These are phyloP conservation scores for Petrosia ficiformis DNA, from an alignment of 37 sponge, comb jelly and placozoan genomes.

Conservation along the genomic window DNA sequence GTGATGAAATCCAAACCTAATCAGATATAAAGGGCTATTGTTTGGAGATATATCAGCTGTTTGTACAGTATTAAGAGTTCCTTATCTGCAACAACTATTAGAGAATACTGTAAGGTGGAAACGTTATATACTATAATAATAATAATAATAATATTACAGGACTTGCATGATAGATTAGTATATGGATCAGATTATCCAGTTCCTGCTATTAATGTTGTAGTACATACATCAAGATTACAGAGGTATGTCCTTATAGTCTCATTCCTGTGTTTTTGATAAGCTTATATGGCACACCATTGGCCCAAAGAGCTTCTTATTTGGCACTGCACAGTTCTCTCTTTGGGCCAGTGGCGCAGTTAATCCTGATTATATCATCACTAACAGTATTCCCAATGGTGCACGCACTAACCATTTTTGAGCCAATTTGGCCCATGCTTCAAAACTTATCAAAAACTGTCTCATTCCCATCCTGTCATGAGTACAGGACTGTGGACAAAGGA, in stretches of 20 bases:
- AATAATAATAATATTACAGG: slow-evolving; percentile 10
- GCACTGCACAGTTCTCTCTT: too few relatives aligned
- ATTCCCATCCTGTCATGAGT: too few relatives aligned
- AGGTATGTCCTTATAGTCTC: slow-evolving; percentile 2
- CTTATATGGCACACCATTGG: too few relatives aligned
- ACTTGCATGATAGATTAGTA: slow-evolving; percentile 76
- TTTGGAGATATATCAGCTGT: slow-evolving; percentile 91
- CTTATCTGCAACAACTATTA: slow-evolving; percentile 52
- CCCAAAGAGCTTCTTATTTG: too few relatives aligned
- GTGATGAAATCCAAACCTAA: neutral
- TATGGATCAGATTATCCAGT: slow-evolving; percentile 92
- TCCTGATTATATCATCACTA: too few relatives aligned
- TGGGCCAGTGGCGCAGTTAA: too few relatives aligned
- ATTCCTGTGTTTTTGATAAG: neutral
- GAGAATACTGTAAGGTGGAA: slow-evolving; percentile 35
- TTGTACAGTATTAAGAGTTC: slow-evolving; percentile 63
- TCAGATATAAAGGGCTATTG: slow-evolving; percentile 60
- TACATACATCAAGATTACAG: slow-evolving; percentile 16
- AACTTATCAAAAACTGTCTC: too few relatives aligned
- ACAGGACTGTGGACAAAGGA: too few relatives aligned
- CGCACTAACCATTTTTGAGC: too few relatives aligned
- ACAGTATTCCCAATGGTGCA: too few relatives aligned
- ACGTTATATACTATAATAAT: neutral
- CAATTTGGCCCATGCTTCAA: too few relatives aligned
- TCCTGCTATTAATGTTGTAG: slow-evolving; percentile 84